Base-by-base conservation (phyloP, 1,140 invertebrate genomes). In the Steinernema khuongi region DNA sequence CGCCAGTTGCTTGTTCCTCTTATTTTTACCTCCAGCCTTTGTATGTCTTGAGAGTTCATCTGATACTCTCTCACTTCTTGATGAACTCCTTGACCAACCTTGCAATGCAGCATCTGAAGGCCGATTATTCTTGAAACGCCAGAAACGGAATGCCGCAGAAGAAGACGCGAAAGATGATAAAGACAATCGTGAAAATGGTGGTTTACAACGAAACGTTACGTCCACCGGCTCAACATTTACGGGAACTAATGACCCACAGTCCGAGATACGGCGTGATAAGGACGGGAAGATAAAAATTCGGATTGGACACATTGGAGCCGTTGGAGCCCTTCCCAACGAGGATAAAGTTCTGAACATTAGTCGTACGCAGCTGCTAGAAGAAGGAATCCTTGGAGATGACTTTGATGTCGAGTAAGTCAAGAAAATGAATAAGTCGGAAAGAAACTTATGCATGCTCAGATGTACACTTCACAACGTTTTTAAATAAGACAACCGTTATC, bases 251-350 rank as follows among this genome's bases (percentile, higher is more conserved):
- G 50, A 60, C 50, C 50, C 50, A 26, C 14, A 22, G 14, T 60
- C 50, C 7, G 50, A 60, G 19, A 60, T 60, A 14, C 14, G 19
- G 22, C 50, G 50, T 22, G 50, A 60, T 22, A 60, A 60, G 50
- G 22, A 60, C 7, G 50, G 50, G 50, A 11, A 60, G 50, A 60
- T 60, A 14, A 22, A 14, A 22, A 60, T 60, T 60, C 50, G 50
- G 50, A 60, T 79, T 2, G 77, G 77, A 22, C 77, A 79, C 33
- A 79, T 79, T 22, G 77, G 77, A 43, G 77, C 77, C 17, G 60
- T 78, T 41, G 73, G 74, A 0, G 30, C 77, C 2, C 77, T 79
- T 72, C 67, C 32, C 41, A 79, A 78, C 60, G 44, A 68, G 31
- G 77, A 79, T 1, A 78, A 78, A 22, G 73, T 79, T 30, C 31